Evolutionary conservation across 23 tunicate genomes (phyloP), one percentile per base, ranked within the genome.

Genomic region (Ciona savignyi): DNA sequence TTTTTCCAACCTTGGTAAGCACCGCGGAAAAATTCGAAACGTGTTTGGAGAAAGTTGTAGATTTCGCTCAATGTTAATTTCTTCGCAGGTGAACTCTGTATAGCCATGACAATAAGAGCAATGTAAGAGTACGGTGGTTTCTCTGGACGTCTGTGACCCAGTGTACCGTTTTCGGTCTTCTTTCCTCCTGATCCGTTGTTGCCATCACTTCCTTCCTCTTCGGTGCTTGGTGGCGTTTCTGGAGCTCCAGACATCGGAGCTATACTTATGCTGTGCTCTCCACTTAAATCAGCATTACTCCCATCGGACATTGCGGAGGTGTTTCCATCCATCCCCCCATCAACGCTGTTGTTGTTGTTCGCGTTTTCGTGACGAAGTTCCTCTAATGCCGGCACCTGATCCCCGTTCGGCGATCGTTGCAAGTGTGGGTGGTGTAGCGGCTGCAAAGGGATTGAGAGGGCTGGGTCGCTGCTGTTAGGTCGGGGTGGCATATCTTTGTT

Each of bases 1-100:
- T 95, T 95, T 33, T 95, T 95, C 99, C 99, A 95, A 26, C 99
- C 99, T 66, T 95, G 99, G 71, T 95, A 95, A 30, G 96, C 78
- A 56, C 99, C 99, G 26, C 99, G 87, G 71, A 95, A 95, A 77
- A 95, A 95, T 68, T 95, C 99, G 66, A 95, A 95, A 34, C 90
- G 79, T 15, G 86, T 76, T 60, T 95, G 99, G 2, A 95, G 79
- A 73, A 88, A 95, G 76, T 89, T 91, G 77, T 95, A 95, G 29
- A 95, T 95, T 72, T 95, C 99, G 81, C 96, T 89, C 31, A 95
- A 75, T 21, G 99, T 95, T 0, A 95, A 68, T 76, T 89, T 88
- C 73, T 86, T 88, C 22, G 90, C 85, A 33, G 99, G 85, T 1
- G 99, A 95, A 35, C 83, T 78, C 66, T 95, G 93, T 1, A 95